Percentiles rank a stretch among this genome's conserved stretches.
phyloP scores from a whole-genome alignment of 2,888 invertebrate species.

The Osmoderma eremita region DNA sequence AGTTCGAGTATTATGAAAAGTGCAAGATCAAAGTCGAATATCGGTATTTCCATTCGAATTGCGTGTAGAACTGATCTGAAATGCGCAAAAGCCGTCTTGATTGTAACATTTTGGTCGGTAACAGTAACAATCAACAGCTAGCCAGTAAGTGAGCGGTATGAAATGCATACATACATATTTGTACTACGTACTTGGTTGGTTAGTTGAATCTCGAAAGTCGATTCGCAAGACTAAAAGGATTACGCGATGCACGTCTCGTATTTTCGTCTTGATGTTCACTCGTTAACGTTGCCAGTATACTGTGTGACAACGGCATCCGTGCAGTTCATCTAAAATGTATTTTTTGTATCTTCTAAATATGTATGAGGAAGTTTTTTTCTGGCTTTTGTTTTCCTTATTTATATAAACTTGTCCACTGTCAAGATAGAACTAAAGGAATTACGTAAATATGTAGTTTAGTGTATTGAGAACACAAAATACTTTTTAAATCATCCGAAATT shows the following conservation, averaged over 20 bases:
- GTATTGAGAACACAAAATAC: too few species aligned
- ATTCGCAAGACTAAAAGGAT: conserved; percentile 4
- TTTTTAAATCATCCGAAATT: too few species aligned
- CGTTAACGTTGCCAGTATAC: background rate
- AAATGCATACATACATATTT: conserved; percentile 3
- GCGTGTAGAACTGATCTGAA: background rate
- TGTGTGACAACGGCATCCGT: too few species aligned
- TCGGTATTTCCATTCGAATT: background rate
- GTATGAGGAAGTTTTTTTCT: too few species aligned
- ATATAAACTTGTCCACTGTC: too few species aligned
- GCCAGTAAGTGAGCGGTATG: background rate
- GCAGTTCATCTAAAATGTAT: too few species aligned
- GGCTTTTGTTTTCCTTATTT: too few species aligned
- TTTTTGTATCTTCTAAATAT: too few species aligned
- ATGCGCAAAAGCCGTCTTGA: background rate
- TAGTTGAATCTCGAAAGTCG: conserved; percentile 1
- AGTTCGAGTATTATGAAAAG: background rate
- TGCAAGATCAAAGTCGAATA: background rate
- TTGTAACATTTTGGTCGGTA: conserved; percentile 7
- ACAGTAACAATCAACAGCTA: conserved; percentile 15
- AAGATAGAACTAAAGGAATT: too few species aligned
- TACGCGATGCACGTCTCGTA: conserved; percentile 9
- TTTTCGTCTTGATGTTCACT: conserved; percentile 12
- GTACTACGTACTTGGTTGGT: too few species aligned
- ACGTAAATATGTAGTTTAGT: background rate